Conservation (phyloP, 2,888 invertebrate genomes). For the Trissolcus japonicus region DNA sequence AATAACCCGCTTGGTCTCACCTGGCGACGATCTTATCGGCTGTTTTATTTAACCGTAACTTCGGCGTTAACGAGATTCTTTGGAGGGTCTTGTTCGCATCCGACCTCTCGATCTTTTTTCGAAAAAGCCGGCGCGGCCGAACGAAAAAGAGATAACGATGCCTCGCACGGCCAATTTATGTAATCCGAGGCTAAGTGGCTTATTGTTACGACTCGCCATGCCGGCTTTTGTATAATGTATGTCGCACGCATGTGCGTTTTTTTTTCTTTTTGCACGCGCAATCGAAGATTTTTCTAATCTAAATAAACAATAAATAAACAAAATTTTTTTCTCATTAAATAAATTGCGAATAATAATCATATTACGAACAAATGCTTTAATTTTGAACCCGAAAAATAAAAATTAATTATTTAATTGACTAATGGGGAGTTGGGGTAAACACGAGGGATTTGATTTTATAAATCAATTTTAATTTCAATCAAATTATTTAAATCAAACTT, state of each 20-base stretch:
- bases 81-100: slow-evolving; percentile 2
- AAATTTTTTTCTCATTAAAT: too few relatives aligned
- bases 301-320: too few relatives aligned
- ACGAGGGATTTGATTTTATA: too few relatives aligned
- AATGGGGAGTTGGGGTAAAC: too few relatives aligned
- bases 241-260: slow-evolving; percentile 26
- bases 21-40: slow-evolving; percentile 36
- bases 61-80: slow-evolving; percentile 40
- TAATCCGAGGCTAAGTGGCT: slow-evolving; percentile 63
- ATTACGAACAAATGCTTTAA: too few relatives aligned
- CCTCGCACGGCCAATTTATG: slow-evolving; percentile 59
- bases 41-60: slow-evolving; percentile 38
- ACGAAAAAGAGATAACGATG: slow-evolving; percentile 42
- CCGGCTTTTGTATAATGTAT: slow-evolving; percentile 59
- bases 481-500: too few relatives aligned
- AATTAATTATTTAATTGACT: too few relatives aligned
- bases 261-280: slow-evolving; percentile 1
- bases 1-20: slow-evolving; percentile 31
- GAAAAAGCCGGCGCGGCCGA: slow-evolving; percentile 17
- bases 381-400: too few relatives aligned
- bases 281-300: neutral
- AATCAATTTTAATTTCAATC: too few relatives aligned
- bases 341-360: too few relatives aligned
- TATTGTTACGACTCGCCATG: slow-evolving; percentile 60
- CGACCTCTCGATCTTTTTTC: slow-evolving; percentile 6